phyloP scores from a whole-genome alignment of 2,797 vertebrate species.

The Urocyon cinereoargenteus region DNA sequence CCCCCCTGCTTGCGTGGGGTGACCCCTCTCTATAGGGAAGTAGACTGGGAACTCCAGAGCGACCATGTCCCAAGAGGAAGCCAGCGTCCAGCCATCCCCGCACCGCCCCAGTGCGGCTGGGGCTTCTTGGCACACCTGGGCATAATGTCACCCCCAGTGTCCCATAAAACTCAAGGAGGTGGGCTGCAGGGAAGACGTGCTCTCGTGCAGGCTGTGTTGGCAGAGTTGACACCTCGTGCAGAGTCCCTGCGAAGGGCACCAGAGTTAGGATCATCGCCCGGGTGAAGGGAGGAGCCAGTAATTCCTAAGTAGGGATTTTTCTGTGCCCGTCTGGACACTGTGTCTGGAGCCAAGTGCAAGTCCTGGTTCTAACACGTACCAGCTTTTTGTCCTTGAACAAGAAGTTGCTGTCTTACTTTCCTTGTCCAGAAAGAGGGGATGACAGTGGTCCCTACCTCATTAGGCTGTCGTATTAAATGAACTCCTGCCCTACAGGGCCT shows the following conservation, averaged over 20 bases:
- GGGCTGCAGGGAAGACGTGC: background rate
- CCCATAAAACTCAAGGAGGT: conserved; percentile 18
- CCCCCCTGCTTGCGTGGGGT: background rate
- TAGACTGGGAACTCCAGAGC: conserved; percentile 53
- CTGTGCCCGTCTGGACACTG: background rate
- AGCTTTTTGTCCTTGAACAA: background rate
- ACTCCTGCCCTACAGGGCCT: background rate
- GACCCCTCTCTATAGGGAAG: background rate
- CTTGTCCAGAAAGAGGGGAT: background rate
- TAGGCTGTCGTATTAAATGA: background rate
- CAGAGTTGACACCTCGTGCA: background rate
- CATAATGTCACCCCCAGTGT: conserved; percentile 63
- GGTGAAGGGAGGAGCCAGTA: background rate
- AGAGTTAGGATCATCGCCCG: background rate
- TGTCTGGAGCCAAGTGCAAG: background rate
- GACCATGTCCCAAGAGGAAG: conserved; percentile 44
- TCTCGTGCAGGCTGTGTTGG: background rate
- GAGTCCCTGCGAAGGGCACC: background rate
- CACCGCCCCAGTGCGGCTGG: background rate
- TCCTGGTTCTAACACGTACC: background rate
- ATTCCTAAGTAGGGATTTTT: background rate
- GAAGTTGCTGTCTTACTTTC: background rate
- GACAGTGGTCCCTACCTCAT: background rate
- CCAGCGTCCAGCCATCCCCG: background rate
- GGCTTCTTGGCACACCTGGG: conserved; percentile 60